Evolutionary conservation across 2,797 vertebrate species (phyloP).

Genomic region (Acanthopagrus latus): DNA sequence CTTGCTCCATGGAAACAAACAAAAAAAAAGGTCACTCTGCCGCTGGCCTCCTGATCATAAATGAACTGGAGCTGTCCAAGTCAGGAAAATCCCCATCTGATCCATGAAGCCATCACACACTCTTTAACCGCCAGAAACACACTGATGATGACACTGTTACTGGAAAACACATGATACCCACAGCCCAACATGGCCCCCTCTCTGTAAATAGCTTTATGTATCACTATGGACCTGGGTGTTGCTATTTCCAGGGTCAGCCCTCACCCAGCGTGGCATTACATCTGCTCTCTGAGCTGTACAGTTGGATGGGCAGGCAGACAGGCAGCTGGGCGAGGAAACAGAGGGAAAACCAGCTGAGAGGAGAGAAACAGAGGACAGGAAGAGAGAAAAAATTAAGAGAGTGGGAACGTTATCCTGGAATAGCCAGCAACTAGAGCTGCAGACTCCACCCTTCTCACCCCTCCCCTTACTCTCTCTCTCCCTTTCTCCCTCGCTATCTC

Average conservation of each 20-base stretch:
- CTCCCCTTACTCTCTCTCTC: constrained; percentile 75
- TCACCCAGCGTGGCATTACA: constrained; percentile 53
- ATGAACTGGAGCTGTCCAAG: constrained; percentile 31
- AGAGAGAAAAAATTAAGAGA: constrained; percentile 76
- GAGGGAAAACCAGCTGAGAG: constrained; percentile 68
- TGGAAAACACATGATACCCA: constrained; percentile 56
- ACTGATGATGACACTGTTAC: constrained; percentile 25
- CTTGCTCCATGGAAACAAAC: constrained; percentile 55
- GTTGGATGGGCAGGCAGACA: neutral
- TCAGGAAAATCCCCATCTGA: constrained; percentile 44
- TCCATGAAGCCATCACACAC: constrained; percentile 13
- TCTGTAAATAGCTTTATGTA: constrained; percentile 68
- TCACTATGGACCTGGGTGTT: constrained; percentile 47
- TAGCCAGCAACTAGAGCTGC: constrained; percentile 84
- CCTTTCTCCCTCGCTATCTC: constrained; percentile 60
- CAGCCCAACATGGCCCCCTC: constrained; percentile 41
- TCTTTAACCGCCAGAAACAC: constrained; percentile 25
- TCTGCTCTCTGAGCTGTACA: constrained; percentile 46
- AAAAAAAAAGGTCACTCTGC: constrained; percentile 10
- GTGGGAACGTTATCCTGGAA: constrained; percentile 86
- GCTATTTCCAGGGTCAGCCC: constrained; percentile 52
- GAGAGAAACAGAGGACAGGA: constrained; percentile 57
- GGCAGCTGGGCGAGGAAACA: constrained; percentile 47
- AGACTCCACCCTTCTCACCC: constrained; percentile 84
- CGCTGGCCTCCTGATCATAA: constrained; percentile 44